These are phyloP conservation scores for Lucilia sericata DNA, from an alignment of 1,140 invertebrate genomes.

Conservation along the genomic window DNA sequence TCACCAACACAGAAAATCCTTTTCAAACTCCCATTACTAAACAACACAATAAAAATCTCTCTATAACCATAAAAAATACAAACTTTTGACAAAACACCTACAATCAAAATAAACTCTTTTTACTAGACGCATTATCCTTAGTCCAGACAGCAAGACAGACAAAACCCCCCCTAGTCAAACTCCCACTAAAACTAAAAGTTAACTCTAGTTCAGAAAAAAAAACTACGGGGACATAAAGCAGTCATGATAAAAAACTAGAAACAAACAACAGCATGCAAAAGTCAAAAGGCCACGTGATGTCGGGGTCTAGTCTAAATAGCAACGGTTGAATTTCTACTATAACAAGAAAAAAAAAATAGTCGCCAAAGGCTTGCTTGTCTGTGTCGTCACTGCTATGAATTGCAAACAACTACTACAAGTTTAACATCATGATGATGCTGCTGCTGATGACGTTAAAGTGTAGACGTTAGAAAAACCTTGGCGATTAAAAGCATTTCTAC, in stretches of 20 bases:
- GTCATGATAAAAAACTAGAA: not conserved
- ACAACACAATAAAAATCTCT: too few relatives aligned
- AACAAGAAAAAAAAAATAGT: not conserved
- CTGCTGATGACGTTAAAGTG: not conserved
- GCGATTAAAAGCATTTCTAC: not conserved
- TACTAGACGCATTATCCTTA: too few relatives aligned
- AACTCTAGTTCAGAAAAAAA: too few relatives aligned
- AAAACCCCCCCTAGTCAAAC: too few relatives aligned
- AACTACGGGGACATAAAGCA: not conserved
- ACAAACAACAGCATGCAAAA: not conserved
- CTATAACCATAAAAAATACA: too few relatives aligned
- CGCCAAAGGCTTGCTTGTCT: constrained; percentile 8
- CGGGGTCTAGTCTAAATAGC: constrained; percentile 7
- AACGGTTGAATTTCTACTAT: constrained; percentile 5
- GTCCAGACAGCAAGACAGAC: too few relatives aligned
- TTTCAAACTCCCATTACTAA: too few relatives aligned
- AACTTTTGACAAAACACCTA: too few relatives aligned
- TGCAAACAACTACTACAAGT: not conserved
- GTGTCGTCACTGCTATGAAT: constrained; percentile 7
- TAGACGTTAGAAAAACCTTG: constrained; percentile 28
- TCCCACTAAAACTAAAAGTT: too few relatives aligned
- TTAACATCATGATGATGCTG: not conserved
- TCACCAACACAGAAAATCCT: too few relatives aligned
- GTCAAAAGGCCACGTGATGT: not conserved
- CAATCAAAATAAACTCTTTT: too few relatives aligned